phyloP scores from a whole-genome alignment of 1,140 invertebrate species.

The Achatina immaculata region DNA sequence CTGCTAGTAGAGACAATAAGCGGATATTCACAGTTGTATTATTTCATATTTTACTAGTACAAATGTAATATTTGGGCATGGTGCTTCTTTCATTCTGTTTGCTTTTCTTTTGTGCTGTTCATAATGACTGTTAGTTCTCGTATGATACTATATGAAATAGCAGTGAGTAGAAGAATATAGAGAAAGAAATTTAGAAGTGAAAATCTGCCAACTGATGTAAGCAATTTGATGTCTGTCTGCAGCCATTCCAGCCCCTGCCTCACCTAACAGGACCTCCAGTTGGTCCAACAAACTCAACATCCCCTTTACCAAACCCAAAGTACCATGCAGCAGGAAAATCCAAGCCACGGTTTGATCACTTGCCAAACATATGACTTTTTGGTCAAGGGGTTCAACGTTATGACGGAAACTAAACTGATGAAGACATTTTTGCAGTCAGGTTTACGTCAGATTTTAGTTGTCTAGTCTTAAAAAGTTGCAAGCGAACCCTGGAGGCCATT shows the following conservation, averaged over 20 bases:
- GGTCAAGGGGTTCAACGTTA: slow-evolving; percentile 69
- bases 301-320: slow-evolving; percentile 56
- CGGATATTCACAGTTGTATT: no score
- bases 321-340: slow-evolving; percentile 42
- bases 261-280: slow-evolving; percentile 43
- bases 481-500: slow-evolving; percentile 41
- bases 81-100: no score
- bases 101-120: no score
- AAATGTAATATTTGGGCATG: no score
- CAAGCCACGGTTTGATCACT: slow-evolving; percentile 52
- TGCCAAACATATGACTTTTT: slow-evolving; percentile 70
- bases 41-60: no score
- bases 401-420: slow-evolving; percentile 55
- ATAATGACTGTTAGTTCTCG: no score
- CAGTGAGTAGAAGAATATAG: no score
- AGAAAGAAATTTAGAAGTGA: no score
- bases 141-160: no score
- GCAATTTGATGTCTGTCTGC: no score
- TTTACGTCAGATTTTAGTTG: slow-evolving; percentile 19
- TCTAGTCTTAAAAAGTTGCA: slow-evolving; percentile 9
- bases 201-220: no score
- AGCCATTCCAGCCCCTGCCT: slow-evolving; percentile 51
- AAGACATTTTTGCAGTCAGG: background rate
- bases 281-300: slow-evolving; percentile 28
- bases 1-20: no score